Evolutionary conservation across 2,797 vertebrate species (phyloP).

Genomic region (Aldrovandia affinis): DNA sequence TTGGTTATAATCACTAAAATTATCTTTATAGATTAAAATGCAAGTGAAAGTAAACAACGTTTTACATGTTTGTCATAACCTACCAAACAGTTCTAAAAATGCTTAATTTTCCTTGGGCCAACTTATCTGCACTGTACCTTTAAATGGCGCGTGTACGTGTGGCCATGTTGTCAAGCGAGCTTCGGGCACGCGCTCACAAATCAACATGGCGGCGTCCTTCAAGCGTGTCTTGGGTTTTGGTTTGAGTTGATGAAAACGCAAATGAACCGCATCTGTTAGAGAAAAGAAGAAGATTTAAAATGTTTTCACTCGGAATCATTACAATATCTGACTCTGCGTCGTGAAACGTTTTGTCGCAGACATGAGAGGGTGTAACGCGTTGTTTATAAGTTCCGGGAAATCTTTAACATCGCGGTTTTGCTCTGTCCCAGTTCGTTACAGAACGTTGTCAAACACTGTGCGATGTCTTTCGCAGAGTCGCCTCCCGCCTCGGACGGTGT

Average conservation of each 20-base stretch:
- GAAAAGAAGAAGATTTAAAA: not conserved
- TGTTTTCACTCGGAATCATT: not conserved
- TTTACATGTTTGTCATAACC: conserved; percentile 3
- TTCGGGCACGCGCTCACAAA: conserved; percentile 11
- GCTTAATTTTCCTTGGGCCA: conserved; percentile 38
- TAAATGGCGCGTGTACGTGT: not conserved
- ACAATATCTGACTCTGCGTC: not conserved
- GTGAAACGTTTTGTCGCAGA: conserved; percentile 9
- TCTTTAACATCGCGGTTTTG: conserved; percentile 40
- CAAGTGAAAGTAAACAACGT: not conserved
- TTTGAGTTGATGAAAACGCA: not conserved
- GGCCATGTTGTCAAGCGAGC: too few species aligned
- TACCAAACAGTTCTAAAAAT: conserved; percentile 39
- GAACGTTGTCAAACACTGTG: conserved; percentile 46
- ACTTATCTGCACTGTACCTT: not conserved
- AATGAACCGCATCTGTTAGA: not conserved
- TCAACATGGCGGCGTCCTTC: conserved; percentile 35
- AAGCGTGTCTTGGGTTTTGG: not conserved
- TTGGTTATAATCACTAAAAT: not conserved
- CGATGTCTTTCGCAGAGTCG: conserved; percentile 24
- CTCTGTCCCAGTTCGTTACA: conserved; percentile 23
- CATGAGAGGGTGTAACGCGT: conserved; percentile 30
- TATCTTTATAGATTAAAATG: not conserved
- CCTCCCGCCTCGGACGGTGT: not conserved
- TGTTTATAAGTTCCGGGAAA: conserved; percentile 33